Evolutionary conservation across 2,888 invertebrate species (phyloP), one percentile per base, ranked within the genome.

Genomic region (Micoletzkya japonica): DNA sequence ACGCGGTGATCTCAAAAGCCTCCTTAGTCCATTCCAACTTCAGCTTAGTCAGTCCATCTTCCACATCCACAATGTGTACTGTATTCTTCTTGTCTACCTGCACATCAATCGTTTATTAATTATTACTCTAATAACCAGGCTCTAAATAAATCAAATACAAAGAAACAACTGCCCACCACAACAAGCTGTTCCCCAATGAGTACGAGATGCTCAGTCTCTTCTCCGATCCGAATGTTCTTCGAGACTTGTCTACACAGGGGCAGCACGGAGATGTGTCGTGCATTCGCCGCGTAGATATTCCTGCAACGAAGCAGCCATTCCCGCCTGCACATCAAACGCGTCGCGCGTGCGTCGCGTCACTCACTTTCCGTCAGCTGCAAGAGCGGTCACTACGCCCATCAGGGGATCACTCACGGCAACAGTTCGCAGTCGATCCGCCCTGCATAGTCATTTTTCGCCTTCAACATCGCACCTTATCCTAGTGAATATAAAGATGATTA

Each of bases 1-100:
- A 76, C 0, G 92, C 89, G 0, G 92, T 91, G 37, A 96, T 90
- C 80, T 90, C 88, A 85, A 96, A 96, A 4, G 34, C 28, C 34
- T 73, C 66, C 0, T 57, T 26, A 1, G 76, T 61, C 24, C 78
- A 77, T 50, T 80, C 82, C 10, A 82, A 36, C 26, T 77, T 76
- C 7, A 83, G 63, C 10, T 64, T 56, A 49, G 57, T 58, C 58
- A 84, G 70, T 24, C 71, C 74, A 52, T 80, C 75, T 7, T 72
- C 56, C 14, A 66, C 59, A 64, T 83, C 82, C 36, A 82, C 67
- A 39, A 14, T 39, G 1, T 28, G 1, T 44, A 6, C 28, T 28
- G 1, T 6, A 44, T 44, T 44, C 10, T 44, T 44, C 10, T 14
- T 44, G 20, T 14, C 44, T 44, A 44, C 20, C 20, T 20, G 20